Percentiles rank a stretch among this genome's conserved stretches.
Evolutionary conservation across 2,113 vertebrate genomes (phyloP).

Genomic region (Passerina amoena): DNA sequence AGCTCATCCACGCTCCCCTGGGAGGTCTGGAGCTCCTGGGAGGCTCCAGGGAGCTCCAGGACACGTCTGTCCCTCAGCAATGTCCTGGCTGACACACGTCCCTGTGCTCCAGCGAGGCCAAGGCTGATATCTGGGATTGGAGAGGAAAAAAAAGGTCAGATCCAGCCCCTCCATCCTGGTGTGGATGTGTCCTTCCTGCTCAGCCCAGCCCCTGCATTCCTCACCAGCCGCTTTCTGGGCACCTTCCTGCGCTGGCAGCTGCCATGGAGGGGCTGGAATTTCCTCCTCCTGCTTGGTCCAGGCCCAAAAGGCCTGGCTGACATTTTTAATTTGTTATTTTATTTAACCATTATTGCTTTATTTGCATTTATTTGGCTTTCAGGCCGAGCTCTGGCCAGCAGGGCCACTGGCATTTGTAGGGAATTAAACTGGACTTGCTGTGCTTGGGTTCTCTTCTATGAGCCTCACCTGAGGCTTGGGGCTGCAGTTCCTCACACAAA

Average conservation of each 20-base stretch:
- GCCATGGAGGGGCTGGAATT: neutral
- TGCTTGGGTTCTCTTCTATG: fast-evolving
- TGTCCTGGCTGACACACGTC: neutral
- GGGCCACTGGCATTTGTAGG: neutral
- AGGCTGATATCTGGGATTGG: neutral
- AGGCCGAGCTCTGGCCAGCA: fast-evolving
- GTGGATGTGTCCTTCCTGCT: fast-evolving
- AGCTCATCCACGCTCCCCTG: neutral
- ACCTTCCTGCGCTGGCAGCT: neutral
- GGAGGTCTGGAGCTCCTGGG: neutral
- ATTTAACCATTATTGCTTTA: neutral
- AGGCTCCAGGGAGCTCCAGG: neutral
- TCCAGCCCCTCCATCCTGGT: fast-evolving
- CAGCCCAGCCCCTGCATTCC: neutral
- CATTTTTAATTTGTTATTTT: neutral
- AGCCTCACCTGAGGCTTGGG: neutral
- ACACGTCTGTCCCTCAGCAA: neutral
- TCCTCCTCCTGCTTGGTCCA: neutral
- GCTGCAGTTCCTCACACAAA: neutral
- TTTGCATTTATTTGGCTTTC: neutral
- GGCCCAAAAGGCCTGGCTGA: neutral
- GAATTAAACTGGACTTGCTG: neutral
- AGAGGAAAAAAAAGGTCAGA: fast-evolving
- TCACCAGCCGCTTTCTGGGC: neutral
- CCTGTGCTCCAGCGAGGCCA: fast-evolving